A percentile compares a stretch with the other conserved stretches of the same genome.
Conservation (phyloP, 2,888 invertebrate species). For the Ochropacha duplaris region DNA sequence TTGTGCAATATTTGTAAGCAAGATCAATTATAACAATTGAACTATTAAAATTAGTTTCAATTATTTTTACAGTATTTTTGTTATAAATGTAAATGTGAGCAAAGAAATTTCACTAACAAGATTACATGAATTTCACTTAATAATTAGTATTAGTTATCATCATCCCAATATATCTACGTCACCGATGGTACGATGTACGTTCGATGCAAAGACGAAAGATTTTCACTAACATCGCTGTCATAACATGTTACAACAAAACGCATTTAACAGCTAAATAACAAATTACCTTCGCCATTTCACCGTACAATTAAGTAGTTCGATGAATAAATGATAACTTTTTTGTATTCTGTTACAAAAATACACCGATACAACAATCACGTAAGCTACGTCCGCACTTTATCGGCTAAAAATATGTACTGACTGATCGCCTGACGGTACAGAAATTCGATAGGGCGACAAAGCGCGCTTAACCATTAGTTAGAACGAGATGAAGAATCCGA, state of each 20-base stretch:
- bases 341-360: conserved; percentile 59
- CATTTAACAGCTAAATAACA: conserved; percentile 13
- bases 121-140: conserved; percentile 12
- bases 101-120: background rate
- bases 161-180: conserved; percentile 27
- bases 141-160: conserved; percentile 12
- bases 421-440: conserved; percentile 36
- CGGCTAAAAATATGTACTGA: conserved; percentile 74
- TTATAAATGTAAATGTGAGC: background rate
- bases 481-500: conserved; percentile 39
- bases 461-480: conserved; percentile 34
- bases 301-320: conserved; percentile 29
- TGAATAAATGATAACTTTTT: conserved; percentile 38
- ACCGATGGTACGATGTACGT: conserved; percentile 19
- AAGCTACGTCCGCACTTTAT: conserved; percentile 49
- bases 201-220: conserved; percentile 13
- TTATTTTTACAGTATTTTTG: background rate
- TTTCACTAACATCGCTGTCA: conserved; percentile 11
- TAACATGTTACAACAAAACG: conserved; percentile 10
- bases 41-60: too few species aligned
- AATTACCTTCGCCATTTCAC: conserved; percentile 74
- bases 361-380: conserved; percentile 40
- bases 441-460: conserved; percentile 70
- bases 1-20: too few species aligned
- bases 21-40: too few species aligned